A percentile compares a stretch with the other conserved stretches of the same genome.
These are phyloP conservation scores for Parambassis ranga DNA, from an alignment of 2,797 vertebrate species.

Conservation along the genomic window DNA sequence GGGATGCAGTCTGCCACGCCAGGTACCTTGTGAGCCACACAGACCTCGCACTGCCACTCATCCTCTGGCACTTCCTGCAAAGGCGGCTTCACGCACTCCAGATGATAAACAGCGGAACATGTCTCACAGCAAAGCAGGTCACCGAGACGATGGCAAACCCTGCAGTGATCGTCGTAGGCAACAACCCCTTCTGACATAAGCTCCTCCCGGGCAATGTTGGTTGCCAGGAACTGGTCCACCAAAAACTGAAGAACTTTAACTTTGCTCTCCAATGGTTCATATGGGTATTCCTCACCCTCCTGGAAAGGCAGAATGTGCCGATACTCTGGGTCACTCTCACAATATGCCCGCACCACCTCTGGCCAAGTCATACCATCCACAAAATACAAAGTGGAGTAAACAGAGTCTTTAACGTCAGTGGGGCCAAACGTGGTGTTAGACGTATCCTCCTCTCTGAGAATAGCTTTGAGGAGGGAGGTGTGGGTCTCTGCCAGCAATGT, in stretches of 20 bases:
- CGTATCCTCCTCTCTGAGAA: slow-evolving; percentile 96
- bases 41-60: slow-evolving; percentile 98
- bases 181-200: slow-evolving; percentile 96
- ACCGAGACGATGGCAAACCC: slow-evolving; percentile 95
- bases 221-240: slow-evolving; percentile 96
- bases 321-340: slow-evolving; percentile 94
- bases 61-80: slow-evolving; percentile 96
- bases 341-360: slow-evolving; percentile 94
- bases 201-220: slow-evolving; percentile 95
- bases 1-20: slow-evolving; percentile 93
- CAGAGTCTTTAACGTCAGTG: slow-evolving; percentile 95
- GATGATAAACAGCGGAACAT: slow-evolving; percentile 95
- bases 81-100: slow-evolving; percentile 95
- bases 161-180: slow-evolving; percentile 96
- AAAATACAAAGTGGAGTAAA: slow-evolving; percentile 96
- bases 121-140: slow-evolving; percentile 98
- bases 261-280: slow-evolving; percentile 93
- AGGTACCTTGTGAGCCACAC: slow-evolving; percentile 93
- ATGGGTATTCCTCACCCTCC: slow-evolving; percentile 93
- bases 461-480: slow-evolving; percentile 92
- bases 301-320: slow-evolving; percentile 91
- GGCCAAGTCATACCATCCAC: slow-evolving; percentile 99
- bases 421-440: slow-evolving; percentile 97
- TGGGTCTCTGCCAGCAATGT: slow-evolving; percentile 96
- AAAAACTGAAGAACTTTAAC: slow-evolving; percentile 96